Evolutionary conservation across 2,888 invertebrate genomes (phyloP), one percentile per base, ranked within the genome.

Genomic region (Elysia crispata): DNA sequence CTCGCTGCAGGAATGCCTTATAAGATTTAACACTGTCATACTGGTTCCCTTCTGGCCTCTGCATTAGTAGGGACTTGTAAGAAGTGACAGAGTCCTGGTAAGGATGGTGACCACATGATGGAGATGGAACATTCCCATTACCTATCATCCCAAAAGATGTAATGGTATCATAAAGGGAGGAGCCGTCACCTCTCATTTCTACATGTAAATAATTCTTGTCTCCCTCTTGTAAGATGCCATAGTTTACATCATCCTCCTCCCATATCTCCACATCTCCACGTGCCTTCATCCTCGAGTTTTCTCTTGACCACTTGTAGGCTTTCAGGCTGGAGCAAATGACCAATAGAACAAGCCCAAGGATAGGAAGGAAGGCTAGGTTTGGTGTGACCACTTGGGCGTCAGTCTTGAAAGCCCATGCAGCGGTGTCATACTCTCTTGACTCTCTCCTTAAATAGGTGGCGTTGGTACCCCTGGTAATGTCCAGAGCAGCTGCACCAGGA

Each of bases 21-120:
- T 83, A 83, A 30, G 83, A 83, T 31, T 83, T 79, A 8, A 83
- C 83, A 49, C 79, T 83, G 74, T 81, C 83, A 57, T 83, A 83
- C 64, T 81, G 81, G 3, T 79, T 77, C 1, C 77, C 77, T 41
- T 83, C 81, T 5, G 77, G 74, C 28, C 50, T 67, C 66, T 83
- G 79, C 73, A 83, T 33, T 0, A 83, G 62, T 5, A 83, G 31
- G 20, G 81, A 81, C 60, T 81, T 81, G 60, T 67, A 77, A 0
- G 83, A 77, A 20, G 81, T 81, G 15, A 83, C 76, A 0, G 83
- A 81, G 50, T 80, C 80, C 30, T 80, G 80, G 60, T 75, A 79
- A 30, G 49, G 64, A n/a, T 75, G 75, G 33, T 31, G 28, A n/a
- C 75, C 64, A 62, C 31, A 66, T 1, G 30, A 31, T 5, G 49